A percentile compares a stretch with the other conserved stretches of the same genome.
Conservation (phyloP, 2,888 invertebrate species). For the Frankliniella intonsa region DNA sequence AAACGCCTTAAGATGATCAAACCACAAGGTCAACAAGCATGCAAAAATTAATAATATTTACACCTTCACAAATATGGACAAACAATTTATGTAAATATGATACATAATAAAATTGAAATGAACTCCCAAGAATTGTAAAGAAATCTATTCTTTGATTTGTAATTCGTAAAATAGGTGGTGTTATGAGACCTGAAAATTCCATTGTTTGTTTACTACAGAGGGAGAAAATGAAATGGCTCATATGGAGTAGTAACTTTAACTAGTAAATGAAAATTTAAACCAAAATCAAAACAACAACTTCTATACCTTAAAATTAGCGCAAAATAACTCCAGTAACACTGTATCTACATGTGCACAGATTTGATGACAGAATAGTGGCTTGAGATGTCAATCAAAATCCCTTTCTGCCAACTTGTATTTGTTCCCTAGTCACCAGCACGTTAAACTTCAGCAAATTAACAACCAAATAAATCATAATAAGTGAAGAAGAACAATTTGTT, state of each 20-base stretch:
- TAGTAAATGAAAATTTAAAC: background rate
- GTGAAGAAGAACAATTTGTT: background rate
- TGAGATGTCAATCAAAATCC: conserved; percentile 8
- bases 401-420: background rate
- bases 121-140: background rate
- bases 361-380: background rate
- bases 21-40: background rate
- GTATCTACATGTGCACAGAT: background rate
- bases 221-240: background rate
- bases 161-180: background rate
- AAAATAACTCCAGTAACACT: background rate
- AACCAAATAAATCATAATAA: background rate
- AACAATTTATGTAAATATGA: conserved; percentile 10
- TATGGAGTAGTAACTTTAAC: background rate
- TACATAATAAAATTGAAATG: background rate
- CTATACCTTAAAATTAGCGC: background rate
- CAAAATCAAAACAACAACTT: background rate
- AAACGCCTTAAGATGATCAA: background rate
- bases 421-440: conserved; percentile 24
- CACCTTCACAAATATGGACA: background rate
- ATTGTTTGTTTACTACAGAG: background rate
- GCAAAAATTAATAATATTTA: background rate
- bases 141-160: background rate
- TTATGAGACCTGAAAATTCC: background rate
- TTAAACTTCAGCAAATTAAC: conserved; percentile 16